Evolutionary conservation across 2,113 vertebrate genomes (phyloP).

Genomic region (Rhinopithecus roxellana): DNA sequence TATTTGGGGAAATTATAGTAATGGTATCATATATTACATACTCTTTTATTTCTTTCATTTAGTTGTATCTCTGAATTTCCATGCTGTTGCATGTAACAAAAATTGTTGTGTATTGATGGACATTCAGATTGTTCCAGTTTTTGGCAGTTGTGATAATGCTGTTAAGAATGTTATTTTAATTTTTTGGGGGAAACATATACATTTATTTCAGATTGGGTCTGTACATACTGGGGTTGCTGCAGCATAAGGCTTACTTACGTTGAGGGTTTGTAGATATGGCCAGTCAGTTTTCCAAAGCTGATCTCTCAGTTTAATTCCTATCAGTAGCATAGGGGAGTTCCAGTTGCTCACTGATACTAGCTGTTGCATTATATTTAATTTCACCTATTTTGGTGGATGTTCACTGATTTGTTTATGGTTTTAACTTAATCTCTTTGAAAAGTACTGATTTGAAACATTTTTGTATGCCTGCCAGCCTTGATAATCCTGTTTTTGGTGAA

Average conservation of each 20-base stretch:
- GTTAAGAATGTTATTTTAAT: background rate
- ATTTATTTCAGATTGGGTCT: background rate
- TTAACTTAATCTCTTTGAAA: background rate
- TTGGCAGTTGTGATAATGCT: background rate
- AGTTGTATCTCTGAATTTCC: background rate
- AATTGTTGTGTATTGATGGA: background rate
- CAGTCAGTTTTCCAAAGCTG: background rate
- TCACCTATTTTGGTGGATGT: background rate
- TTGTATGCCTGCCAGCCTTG: background rate
- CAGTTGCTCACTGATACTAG: background rate
- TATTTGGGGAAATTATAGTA: background rate
- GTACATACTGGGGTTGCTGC: background rate
- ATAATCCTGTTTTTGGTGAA: background rate
- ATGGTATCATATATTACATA: background rate
- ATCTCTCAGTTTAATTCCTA: background rate
- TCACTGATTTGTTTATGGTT: background rate
- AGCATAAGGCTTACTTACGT: background rate
- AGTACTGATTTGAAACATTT: slow-evolving; percentile 18
- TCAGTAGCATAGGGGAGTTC: background rate
- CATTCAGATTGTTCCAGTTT: background rate
- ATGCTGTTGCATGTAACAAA: background rate
- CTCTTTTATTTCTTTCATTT: background rate
- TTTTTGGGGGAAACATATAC: background rate
- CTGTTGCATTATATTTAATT: background rate
- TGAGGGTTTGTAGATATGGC: background rate